These are phyloP conservation scores for Heloderma charlesbogerti DNA, from an alignment of 2,113 vertebrate genomes.

Conservation along the genomic window DNA sequence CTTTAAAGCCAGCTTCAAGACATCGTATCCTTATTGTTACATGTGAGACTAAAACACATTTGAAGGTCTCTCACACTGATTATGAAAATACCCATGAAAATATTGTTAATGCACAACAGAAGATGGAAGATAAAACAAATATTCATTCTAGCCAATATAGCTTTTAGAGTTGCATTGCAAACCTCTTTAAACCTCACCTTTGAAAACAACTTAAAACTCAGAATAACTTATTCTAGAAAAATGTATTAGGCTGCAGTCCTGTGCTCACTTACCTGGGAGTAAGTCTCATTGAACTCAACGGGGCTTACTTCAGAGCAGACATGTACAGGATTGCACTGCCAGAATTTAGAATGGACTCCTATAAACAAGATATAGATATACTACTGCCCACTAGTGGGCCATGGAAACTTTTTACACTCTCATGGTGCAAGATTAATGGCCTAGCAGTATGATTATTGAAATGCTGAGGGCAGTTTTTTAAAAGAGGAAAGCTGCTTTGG, in stretches of 20 bases:
- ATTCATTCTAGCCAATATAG: not conserved
- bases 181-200: not conserved
- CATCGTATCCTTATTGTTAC: not conserved
- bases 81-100: not conserved
- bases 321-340: too few species aligned
- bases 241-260: too few species aligned
- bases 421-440: not conserved
- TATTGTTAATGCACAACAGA: not conserved
- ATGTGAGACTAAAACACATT: not conserved
- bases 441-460: not conserved
- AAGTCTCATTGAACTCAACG: too few species aligned
- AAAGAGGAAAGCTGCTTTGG: not conserved
- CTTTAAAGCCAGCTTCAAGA: not conserved
- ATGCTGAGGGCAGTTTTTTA: not conserved
- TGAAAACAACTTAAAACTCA: not conserved
- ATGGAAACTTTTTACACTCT: not conserved
- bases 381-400: not conserved
- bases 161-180: not conserved
- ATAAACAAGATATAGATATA: not conserved
- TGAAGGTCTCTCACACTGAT: not conserved
- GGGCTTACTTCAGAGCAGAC: too few species aligned
- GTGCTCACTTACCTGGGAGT: too few species aligned
- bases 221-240: not conserved
- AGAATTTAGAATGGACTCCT: not conserved
- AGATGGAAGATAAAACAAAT: not conserved